Conservation (phyloP, 2,797 vertebrate genomes). For the Sparus aurata region DNA sequence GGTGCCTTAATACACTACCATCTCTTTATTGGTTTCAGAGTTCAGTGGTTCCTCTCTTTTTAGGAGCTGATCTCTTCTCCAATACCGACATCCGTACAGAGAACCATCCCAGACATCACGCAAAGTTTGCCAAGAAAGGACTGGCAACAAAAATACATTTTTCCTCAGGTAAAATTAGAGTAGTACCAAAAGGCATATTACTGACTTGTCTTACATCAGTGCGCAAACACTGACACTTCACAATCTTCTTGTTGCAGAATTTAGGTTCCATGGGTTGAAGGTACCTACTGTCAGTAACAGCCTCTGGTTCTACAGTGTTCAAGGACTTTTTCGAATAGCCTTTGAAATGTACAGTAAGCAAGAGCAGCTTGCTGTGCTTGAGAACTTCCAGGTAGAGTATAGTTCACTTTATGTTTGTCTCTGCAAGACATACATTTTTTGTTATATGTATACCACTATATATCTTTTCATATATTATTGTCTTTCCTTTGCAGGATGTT, state of each 20-base stretch:
- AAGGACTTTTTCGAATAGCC: constrained; percentile 88
- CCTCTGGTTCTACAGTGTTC: constrained; percentile 90
- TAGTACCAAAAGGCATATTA: not conserved
- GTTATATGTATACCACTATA: not conserved
- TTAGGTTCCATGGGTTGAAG: constrained; percentile 86
- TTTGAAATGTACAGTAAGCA: constrained; percentile 88
- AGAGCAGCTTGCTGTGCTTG: constrained; percentile 87
- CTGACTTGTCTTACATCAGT: not conserved
- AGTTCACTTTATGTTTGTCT: not conserved
- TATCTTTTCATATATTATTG: not conserved
- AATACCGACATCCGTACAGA: constrained; percentile 86
- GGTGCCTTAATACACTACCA: too few relatives aligned
- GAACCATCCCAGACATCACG: constrained; percentile 89
- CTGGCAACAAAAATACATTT: constrained; percentile 88
- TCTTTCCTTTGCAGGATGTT: constrained; percentile 76
- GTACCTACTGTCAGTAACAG: constrained; percentile 82
- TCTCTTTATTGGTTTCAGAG: constrained; percentile 70
- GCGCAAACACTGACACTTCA: not conserved
- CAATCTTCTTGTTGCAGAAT: constrained; percentile 69
- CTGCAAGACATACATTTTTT: not conserved
- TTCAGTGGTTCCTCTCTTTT: constrained; percentile 82
- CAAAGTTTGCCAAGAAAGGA: constrained; percentile 88
- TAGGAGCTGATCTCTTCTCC: constrained; percentile 88
- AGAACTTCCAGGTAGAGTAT: constrained; percentile 84
- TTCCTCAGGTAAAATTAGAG: constrained; percentile 78